phyloP scores from a whole-genome alignment of 2,888 invertebrate genomes.

The Emmelina monodactyla region DNA sequence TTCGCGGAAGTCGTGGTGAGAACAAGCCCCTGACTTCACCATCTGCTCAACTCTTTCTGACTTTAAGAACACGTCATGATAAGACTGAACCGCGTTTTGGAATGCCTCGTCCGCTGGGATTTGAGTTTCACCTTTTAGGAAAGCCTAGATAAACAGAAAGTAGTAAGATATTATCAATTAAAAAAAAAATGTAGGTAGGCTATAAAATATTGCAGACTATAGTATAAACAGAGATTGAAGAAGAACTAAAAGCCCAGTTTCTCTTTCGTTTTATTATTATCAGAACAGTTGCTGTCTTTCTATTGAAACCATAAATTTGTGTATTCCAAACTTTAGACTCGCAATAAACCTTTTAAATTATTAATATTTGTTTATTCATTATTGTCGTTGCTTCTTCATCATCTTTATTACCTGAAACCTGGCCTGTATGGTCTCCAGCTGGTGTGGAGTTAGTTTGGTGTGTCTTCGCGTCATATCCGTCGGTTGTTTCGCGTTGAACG shows the following conservation, averaged over 20 bases:
- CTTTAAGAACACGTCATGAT: constrained; percentile 94
- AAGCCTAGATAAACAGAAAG: constrained; percentile 75
- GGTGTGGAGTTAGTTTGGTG: constrained; percentile 95
- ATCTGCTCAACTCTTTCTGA: constrained; percentile 96
- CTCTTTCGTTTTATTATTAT: too few species aligned
- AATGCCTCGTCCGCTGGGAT: constrained; percentile 98
- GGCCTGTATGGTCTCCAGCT: constrained; percentile 91
- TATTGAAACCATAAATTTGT: too few species aligned
- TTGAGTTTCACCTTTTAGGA: constrained; percentile 97
- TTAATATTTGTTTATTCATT: background rate
- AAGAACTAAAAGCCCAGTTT: too few species aligned
- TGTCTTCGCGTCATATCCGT: constrained; percentile 97
- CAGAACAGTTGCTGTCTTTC: too few species aligned
- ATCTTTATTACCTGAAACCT: constrained; percentile 82
- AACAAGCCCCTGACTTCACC: constrained; percentile 98
- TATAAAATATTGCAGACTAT: too few species aligned
- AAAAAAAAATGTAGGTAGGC: too few species aligned
- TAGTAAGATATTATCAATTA: too few species aligned
- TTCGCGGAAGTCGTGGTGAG: constrained; percentile 98
- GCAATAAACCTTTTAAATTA: too few species aligned
- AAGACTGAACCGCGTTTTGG: constrained; percentile 97
- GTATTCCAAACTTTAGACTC: too few species aligned
- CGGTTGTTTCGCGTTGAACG: constrained; percentile 99
- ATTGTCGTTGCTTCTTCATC: background rate
- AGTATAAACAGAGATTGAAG: too few species aligned